Conservation (phyloP, 1,140 invertebrate species). For the Homarus americanus region DNA sequence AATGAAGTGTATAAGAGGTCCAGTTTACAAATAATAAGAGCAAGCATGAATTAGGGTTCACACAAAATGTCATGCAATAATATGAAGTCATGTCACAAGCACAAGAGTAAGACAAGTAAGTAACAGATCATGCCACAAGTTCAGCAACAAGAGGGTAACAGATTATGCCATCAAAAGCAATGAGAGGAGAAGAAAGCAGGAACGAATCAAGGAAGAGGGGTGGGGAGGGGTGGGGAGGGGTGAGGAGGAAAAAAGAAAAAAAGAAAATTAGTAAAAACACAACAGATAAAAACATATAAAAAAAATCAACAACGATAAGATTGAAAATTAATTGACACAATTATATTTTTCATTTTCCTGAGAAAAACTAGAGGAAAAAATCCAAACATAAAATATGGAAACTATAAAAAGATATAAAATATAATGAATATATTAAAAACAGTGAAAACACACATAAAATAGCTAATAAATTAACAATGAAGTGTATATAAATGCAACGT, state of each 20-base stretch:
- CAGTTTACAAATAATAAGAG: not conserved
- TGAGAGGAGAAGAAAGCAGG: slow-evolving; percentile 2
- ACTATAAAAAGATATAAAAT: not conserved
- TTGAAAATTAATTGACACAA: no score
- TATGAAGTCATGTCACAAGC: not conserved
- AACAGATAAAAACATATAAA: not conserved
- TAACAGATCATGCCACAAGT: not conserved
- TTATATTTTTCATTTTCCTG: no score
- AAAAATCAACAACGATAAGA: not conserved
- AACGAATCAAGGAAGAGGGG: not conserved
- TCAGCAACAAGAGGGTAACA: not conserved
- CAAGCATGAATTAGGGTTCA: not conserved
- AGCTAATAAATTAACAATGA: not conserved
- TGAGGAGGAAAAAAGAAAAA: not conserved
- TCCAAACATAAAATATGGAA: not conserved
- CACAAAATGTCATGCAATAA: not conserved
- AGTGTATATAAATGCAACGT: not conserved
- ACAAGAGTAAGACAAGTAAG: not conserved
- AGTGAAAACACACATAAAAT: not conserved
- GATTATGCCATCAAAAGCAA: not conserved
- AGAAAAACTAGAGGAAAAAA: no score
- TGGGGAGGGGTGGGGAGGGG: not conserved
- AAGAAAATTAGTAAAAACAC: not conserved
- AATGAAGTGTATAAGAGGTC: not conserved
- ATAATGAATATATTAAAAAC: not conserved